phyloP scores from a whole-genome alignment of 1,140 invertebrate species.

The Cydia strobilella region DNA sequence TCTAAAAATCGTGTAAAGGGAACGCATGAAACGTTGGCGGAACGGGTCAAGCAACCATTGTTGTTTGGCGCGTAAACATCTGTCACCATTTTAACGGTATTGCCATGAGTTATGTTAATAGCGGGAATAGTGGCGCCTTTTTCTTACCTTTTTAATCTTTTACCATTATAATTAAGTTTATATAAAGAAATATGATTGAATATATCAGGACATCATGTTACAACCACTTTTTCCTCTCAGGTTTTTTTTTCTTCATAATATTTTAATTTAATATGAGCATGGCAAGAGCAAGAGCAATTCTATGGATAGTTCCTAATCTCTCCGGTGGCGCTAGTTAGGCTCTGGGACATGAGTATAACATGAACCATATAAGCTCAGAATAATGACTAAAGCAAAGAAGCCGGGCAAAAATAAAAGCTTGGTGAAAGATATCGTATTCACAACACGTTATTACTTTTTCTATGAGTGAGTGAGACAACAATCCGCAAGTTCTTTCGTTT shows the following conservation, averaged over 20 bases:
- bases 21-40: constrained; percentile 49
- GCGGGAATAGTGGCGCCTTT: not conserved
- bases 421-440: no score
- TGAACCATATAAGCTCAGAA: no score
- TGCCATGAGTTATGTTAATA: constrained; percentile 36
- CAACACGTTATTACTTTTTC: no score
- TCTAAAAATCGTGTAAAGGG: constrained; percentile 42
- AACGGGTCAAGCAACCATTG: constrained; percentile 51
- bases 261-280: not conserved
- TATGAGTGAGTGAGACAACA: no score
- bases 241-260: not conserved
- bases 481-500: no score
- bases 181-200: no score
- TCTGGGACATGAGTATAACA: no score
- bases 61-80: constrained; percentile 79
- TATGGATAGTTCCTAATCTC: no score
- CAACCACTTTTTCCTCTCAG: not conserved
- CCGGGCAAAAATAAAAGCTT: no score
- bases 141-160: not conserved
- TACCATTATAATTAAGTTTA: no score
- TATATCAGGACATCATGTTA: not conserved
- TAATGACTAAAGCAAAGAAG: no score
- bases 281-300: not conserved
- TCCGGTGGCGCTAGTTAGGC: no score
- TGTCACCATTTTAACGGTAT: constrained; percentile 53